Base-by-base conservation (phyloP, 2,797 vertebrate genomes). In the Eospalax fontanierii region DNA sequence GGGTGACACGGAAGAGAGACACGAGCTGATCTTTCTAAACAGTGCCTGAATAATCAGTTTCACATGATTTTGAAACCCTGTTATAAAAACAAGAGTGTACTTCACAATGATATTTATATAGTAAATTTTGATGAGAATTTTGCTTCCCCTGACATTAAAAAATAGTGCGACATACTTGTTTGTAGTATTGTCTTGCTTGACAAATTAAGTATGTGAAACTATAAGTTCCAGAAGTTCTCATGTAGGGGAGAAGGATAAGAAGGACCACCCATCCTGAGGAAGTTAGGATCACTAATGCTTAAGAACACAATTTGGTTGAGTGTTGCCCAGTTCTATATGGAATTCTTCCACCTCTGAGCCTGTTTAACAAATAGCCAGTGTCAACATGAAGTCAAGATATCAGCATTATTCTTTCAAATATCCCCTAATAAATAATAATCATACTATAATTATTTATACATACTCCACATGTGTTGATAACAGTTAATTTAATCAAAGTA, bases 71-170 rank as follows among this genome's bases (percentile, higher is more conserved):
- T 71, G 19, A 94, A 94, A 50, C 9, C 1, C 21, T 78, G 1
- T 91, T 93, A 81, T 18, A 66, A 73, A 3, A 70, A 78, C 5
- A 94, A 65, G 40, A 35, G 12, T 84, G 1, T 22, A 26, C 40
- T 86, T 94, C 9, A 3, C 18, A 65, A 4, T 54, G 1, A 54
- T 87, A 84, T 46, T 15, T 73, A 40, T 28, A 30, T 21, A 85
- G 6, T 3, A 8, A 86, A 57, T 95, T 85, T 59, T 93, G 73
- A 90, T 90, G 26, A 86, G 70, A 61, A 57, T 91, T 88, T 85
- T 79, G 12, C 54, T 76, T 91, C 24, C 75, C n/a, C 2, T 70
- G 28, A 15, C 5, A 74, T 35, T 63, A 76, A 93, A n/a, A 96
- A 80, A 38, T 14, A 86, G 22, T 57, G 7, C 5, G 92, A 26